Percentiles rank a stretch among this genome's conserved stretches.
phyloP scores from a whole-genome alignment of 2,888 invertebrate species.

The Euzetes globulus region DNA sequence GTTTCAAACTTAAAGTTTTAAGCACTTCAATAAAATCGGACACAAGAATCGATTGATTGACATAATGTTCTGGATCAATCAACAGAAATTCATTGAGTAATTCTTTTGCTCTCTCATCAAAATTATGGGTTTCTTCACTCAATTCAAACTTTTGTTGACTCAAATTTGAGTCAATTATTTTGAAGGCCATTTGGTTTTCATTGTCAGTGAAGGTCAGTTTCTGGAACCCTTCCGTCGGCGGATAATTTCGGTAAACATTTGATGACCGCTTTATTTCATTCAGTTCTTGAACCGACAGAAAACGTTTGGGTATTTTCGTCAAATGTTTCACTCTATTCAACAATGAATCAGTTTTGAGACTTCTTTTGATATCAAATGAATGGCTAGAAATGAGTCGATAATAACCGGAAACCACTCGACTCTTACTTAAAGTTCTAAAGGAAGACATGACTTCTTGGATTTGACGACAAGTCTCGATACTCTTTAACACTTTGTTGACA shows the following conservation, averaged over 20 bases:
- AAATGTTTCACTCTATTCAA: too few relatives aligned
- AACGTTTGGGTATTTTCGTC: too few relatives aligned
- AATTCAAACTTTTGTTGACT: neutral
- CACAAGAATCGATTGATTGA: neutral
- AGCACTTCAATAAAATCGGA: neutral
- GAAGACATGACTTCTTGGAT: neutral
- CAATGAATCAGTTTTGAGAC: too few relatives aligned
- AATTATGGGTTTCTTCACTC: neutral
- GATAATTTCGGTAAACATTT: too few relatives aligned
- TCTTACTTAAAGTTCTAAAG: neutral
- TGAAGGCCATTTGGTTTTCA: slow-evolving; percentile 3
- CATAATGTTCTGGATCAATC: neutral
- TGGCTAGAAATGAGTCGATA: too few relatives aligned
- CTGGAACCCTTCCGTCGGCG: too few relatives aligned
- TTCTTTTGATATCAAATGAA: too few relatives aligned
- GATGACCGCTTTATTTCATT: too few relatives aligned
- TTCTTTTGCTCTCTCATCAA: neutral
- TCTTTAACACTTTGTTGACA: neutral
- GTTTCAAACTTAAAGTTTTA: neutral
- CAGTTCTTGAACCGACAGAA: too few relatives aligned
- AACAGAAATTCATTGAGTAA: neutral
- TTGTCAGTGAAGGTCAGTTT: neutral
- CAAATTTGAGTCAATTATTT: neutral
- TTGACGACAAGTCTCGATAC: too few relatives aligned
- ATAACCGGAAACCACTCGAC: too few relatives aligned